These are phyloP conservation scores for Coturnix japonica DNA, from an alignment of 2,113 vertebrate genomes.

Conservation along the genomic window DNA sequence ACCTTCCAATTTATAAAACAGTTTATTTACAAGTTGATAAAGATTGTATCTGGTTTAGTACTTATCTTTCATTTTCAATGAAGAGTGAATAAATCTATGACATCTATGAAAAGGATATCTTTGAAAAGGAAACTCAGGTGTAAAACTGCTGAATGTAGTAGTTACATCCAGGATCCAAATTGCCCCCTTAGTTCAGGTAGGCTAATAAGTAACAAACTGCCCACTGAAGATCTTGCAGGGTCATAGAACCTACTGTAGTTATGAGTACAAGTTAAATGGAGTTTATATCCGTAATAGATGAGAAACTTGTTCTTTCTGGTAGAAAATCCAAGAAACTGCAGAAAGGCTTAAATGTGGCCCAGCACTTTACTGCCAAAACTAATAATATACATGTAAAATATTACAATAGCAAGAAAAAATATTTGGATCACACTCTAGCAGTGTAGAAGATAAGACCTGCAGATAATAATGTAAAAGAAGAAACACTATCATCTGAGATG, in stretches of 20 bases:
- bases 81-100: background rate
- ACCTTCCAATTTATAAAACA: background rate
- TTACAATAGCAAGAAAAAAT: background rate
- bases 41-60: background rate
- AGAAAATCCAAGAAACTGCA: background rate
- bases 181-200: background rate
- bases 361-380: background rate
- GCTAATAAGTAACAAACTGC: background rate
- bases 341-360: background rate
- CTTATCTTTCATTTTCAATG: constrained; percentile 26
- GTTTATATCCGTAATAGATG: background rate
- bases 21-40: background rate
- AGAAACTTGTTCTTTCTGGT: background rate
- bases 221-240: background rate
- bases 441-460: background rate
- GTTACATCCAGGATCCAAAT: background rate
- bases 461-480: background rate
- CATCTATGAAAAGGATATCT: background rate
- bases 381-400: background rate
- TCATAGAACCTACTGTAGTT: background rate
- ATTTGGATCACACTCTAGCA: background rate
- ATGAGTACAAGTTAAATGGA: background rate
- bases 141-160: background rate
- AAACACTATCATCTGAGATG: background rate
- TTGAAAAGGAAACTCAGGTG: background rate